Conservation (phyloP, 1,140 invertebrate species). For the Babylonia areolata region DNA sequence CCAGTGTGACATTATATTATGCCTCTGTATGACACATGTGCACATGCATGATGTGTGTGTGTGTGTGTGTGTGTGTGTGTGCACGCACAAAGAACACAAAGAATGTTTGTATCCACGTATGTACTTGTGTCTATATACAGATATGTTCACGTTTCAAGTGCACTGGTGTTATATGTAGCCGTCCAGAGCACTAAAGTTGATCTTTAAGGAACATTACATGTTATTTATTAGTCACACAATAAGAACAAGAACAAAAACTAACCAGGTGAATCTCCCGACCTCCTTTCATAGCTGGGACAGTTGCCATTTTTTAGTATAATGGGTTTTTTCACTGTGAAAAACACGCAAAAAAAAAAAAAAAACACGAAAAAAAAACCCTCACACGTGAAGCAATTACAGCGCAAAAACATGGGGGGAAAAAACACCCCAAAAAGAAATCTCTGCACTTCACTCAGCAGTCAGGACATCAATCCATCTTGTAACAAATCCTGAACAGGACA, state of each 20-base stretch:
- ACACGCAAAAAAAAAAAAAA: no score
- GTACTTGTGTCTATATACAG: not conserved
- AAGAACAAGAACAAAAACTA: not conserved
- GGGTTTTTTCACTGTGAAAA: no score
- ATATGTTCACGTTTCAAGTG: no score
- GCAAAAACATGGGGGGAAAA: no score
- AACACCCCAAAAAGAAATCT: not conserved
- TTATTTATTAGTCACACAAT: no score
- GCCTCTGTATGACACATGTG: no score
- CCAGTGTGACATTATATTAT: no score
- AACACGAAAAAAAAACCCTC: no score
- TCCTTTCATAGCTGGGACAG: not conserved
- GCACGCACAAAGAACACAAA: not conserved
- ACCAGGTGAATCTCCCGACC: not conserved
- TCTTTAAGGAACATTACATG: no score
- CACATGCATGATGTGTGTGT: not conserved
- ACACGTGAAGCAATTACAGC: no score
- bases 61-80: not conserved
- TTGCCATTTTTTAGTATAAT: not conserved
- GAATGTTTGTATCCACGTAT: not conserved
- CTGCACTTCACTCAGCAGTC: not conserved
- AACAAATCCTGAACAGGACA: not conserved
- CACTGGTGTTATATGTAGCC: no score
- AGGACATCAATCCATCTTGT: not conserved
- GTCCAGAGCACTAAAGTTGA: no score